phyloP scores from a whole-genome alignment of 2,113 vertebrate genomes.

The Halcyon senegalensis region DNA sequence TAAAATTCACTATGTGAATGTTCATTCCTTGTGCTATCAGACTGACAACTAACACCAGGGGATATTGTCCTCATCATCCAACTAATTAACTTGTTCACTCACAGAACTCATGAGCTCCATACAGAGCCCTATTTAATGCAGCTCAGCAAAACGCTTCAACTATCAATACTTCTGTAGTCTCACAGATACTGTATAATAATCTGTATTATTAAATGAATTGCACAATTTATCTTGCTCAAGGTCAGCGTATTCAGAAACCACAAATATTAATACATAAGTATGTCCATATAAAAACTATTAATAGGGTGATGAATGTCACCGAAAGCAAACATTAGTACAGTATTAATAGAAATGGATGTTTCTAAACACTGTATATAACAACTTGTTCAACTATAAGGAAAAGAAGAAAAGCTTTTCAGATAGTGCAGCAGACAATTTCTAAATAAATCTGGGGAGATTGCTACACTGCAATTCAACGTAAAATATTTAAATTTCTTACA shows the following conservation, averaged over 20 bases:
- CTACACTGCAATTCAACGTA: neutral
- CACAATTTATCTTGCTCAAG: neutral
- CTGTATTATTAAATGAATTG: neutral
- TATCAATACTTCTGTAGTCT: neutral
- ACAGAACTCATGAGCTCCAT: neutral
- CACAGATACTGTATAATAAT: neutral
- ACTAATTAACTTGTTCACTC: neutral
- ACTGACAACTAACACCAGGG: neutral
- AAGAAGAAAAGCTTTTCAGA: neutral
- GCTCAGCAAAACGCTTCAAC: neutral
- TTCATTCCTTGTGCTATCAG: neutral
- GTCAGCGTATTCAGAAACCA: neutral
- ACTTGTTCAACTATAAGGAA: neutral
- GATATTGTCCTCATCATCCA: neutral
- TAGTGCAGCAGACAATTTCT: neutral
- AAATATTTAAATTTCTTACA: conserved; percentile 1
- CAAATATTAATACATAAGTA: neutral
- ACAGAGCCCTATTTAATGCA: neutral
- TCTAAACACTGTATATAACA: neutral
- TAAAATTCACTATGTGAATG: neutral
- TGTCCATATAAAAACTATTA: neutral
- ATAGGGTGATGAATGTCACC: neutral
- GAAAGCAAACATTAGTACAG: neutral
- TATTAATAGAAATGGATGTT: neutral
- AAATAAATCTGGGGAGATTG: neutral